phyloP scores from a whole-genome alignment of 2,797 vertebrate species.

The Champsocephalus esox region DNA sequence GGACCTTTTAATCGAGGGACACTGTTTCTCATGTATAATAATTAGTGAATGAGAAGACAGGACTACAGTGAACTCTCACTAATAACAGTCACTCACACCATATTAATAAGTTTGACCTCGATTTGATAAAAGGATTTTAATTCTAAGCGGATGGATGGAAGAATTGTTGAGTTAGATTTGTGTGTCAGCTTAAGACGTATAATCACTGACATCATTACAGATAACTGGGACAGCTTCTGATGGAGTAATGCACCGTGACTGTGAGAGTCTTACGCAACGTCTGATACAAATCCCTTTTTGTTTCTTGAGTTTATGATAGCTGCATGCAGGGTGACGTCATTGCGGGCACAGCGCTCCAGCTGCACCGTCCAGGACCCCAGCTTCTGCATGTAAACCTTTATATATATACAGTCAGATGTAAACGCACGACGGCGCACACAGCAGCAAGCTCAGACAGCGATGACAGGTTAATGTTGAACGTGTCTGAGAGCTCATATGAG shows the following conservation, averaged over 20 bases:
- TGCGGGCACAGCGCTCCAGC: no score
- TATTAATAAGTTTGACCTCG: conserved; percentile 1
- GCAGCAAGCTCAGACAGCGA: no score
- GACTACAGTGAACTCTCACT: neutral
- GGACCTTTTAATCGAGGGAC: neutral
- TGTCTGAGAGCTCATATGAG: no score
- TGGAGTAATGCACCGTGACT: conserved; percentile 16
- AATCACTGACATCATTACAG: conserved; percentile 26
- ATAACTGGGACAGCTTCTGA: conserved; percentile 16
- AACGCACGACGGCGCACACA: no score
- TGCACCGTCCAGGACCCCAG: no score
- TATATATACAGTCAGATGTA: no score
- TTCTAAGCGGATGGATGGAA: neutral
- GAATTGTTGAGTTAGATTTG: neutral
- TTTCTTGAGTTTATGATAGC: conserved; percentile 26
- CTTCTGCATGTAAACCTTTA: no score
- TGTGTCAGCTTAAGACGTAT: neutral
- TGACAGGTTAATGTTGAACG: no score
- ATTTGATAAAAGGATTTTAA: conserved; percentile 19
- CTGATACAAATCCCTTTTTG: conserved; percentile 31
- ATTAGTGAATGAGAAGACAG: conserved; percentile 10
- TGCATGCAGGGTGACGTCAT: neutral
- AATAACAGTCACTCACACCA: conserved; percentile 10
- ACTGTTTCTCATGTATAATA: neutral
- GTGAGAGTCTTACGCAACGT: conserved; percentile 27